Base-by-base conservation (phyloP, 2,797 vertebrate genomes). In the Urosaurus nigricauda region DNA sequence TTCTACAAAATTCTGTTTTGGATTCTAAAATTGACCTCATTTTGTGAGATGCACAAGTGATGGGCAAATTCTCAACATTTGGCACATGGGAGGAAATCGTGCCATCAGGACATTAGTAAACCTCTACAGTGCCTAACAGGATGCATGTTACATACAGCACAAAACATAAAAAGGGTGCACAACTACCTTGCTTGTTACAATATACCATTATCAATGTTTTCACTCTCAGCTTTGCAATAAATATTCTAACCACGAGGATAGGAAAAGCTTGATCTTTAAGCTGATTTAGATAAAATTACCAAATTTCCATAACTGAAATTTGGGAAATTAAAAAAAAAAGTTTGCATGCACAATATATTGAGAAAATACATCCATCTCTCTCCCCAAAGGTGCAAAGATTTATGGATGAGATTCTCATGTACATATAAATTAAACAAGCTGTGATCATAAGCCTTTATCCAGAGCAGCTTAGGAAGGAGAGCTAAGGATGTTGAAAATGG, bases 21-120 rank as follows among this genome's bases (percentile, higher is more conserved):
- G 89, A 91, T 91, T 93, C 90, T 94, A 92, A 94, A 95, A 92
- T 92, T 93, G 95, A 91, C 93, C 93, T 94, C 91, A 86, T 65
- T 74, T 90, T 87, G 84, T 89, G 87, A 91, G 87, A 93, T 89
- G 90, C 92, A 92, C 91, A 95, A 92, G 87, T 87, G 93, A 88
- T 93, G 91, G 86, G 77, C 89, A 86, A 90, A 92, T 91, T 92
- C 77, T 91, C 86, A 85, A 73, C n/a, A 65, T 90, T 91, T 35
- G 21, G 70, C 83, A 90, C 3, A 75, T 90, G 90, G 90, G 0
- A 53, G 77, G 91, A 89, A 83, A 56, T 74, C 80, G 70, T 35
- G 65, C 37, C 82, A 37, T 16, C 32, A 12, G 32, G 70, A 12
- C 83, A 73, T 56, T 73, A 56, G 21, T 83, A 47, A 84, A n/a